Evolutionary conservation across 2,888 invertebrate genomes (phyloP).

Genomic region (Venustoraphidia nigricollis): DNA sequence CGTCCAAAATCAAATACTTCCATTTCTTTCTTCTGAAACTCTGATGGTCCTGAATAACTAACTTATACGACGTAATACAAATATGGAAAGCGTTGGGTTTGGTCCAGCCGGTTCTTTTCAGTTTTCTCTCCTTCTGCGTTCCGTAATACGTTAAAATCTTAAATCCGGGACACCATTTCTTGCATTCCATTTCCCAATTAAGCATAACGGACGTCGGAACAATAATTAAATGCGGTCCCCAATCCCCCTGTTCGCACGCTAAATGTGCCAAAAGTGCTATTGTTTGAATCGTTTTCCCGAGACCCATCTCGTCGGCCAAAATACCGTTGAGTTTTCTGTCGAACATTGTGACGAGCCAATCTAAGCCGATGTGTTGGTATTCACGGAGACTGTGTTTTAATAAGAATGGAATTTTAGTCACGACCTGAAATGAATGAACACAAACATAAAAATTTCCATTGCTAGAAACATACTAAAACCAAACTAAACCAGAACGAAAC

Average conservation of each 20-base stretch:
- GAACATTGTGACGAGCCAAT: slow-evolving; percentile 95
- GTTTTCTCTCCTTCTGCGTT: slow-evolving; percentile 83
- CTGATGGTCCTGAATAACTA: slow-evolving; percentile 97
- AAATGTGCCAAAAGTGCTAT: slow-evolving; percentile 87
- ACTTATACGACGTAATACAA: slow-evolving; percentile 94
- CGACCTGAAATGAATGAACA: slow-evolving; percentile 41
- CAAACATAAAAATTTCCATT: slow-evolving; percentile 7
- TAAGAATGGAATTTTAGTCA: slow-evolving; percentile 85
- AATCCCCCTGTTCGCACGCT: slow-evolving; percentile 81
- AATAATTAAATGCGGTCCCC: slow-evolving; percentile 98
- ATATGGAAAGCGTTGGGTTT: slow-evolving; percentile 97
- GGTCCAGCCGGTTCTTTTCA: slow-evolving; percentile 90
- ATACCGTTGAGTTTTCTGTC: slow-evolving; percentile 91
- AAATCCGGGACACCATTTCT: slow-evolving; percentile 99
- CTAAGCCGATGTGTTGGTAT: slow-evolving; percentile 93
- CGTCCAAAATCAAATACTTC: slow-evolving; percentile 96
- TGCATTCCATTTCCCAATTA: slow-evolving; percentile 99
- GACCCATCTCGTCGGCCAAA: slow-evolving; percentile 92
- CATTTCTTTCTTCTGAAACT: slow-evolving; percentile 94
- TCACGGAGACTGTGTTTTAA: slow-evolving; percentile 81
- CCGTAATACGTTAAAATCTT: slow-evolving; percentile 99
- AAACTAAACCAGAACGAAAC: neutral
- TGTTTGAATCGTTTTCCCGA: slow-evolving; percentile 95
- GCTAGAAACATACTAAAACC: neutral
- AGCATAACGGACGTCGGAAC: slow-evolving; percentile 99